These are phyloP conservation scores for Arizona elegans DNA, from an alignment of 2,113 vertebrate genomes.

Conservation along the genomic window DNA sequence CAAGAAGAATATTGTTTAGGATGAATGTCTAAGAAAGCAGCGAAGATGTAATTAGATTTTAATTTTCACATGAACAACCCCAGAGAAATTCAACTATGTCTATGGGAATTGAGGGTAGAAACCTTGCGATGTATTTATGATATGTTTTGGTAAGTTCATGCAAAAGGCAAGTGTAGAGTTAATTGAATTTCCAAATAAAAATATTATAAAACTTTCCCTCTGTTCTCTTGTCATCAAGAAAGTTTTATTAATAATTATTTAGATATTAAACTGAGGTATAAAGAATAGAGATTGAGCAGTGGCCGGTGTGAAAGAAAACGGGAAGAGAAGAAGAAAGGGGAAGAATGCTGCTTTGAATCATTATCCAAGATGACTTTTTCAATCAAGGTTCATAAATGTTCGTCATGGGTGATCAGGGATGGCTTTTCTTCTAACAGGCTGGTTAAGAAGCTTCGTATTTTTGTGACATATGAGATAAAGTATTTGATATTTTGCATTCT, in stretches of 20 bases:
- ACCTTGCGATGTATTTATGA: neutral
- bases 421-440: conserved; percentile 25
- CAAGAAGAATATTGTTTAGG: neutral
- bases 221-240: neutral
- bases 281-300: neutral
- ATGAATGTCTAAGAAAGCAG: neutral
- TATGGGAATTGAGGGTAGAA: neutral
- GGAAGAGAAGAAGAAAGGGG: neutral
- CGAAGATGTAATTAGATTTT: neutral
- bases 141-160: neutral
- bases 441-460: conserved; percentile 48
- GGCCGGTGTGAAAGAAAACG: neutral
- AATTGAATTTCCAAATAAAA: conserved; percentile 1
- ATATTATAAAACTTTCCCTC: neutral
- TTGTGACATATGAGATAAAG: conserved; percentile 50
- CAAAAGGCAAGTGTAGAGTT: neutral
- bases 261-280: neutral
- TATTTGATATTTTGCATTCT: conserved; percentile 51
- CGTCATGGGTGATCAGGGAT: neutral
- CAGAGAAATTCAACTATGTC: neutral
- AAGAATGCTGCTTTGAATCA: accelerated
- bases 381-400: neutral
- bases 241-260: neutral
- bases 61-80: neutral
- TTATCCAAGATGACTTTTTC: neutral